These are phyloP conservation scores for Xenentodon cancila DNA, from an alignment of 2,797 vertebrate genomes.

Conservation along the genomic window DNA sequence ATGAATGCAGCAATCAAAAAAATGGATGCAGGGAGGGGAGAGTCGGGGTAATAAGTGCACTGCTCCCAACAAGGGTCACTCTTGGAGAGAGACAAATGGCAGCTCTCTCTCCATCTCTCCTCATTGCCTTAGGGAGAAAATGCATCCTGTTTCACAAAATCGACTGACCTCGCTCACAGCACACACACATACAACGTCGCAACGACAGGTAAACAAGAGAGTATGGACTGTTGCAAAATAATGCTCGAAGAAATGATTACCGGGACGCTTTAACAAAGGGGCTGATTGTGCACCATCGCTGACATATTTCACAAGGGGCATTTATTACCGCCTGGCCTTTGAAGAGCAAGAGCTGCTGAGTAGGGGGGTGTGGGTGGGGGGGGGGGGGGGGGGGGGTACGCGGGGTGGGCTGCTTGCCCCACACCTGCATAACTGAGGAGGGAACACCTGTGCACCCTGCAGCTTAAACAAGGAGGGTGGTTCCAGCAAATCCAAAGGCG, in stretches of 20 bases:
- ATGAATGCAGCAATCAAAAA: slow-evolving; percentile 85
- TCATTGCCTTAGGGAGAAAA: slow-evolving; percentile 17
- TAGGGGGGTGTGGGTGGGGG: slow-evolving; percentile 29
- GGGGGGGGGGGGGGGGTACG: slow-evolving; percentile 17
- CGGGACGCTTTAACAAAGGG: slow-evolving; percentile 61
- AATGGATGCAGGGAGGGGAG: slow-evolving; percentile 77
- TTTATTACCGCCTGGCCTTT: slow-evolving; percentile 76
- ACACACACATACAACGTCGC: slow-evolving; percentile 1
- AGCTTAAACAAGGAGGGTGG: slow-evolving; percentile 71
- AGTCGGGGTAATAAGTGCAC: slow-evolving; percentile 74
- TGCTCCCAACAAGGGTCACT: slow-evolving; percentile 72
- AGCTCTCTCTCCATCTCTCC: slow-evolving; percentile 38
- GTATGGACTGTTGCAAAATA: slow-evolving; percentile 27
- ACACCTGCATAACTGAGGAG: slow-evolving; percentile 83
- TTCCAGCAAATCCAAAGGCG: slow-evolving; percentile 68
- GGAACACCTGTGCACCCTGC: slow-evolving; percentile 83
- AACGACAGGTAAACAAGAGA: slow-evolving; percentile 62
- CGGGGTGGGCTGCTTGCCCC: slow-evolving; percentile 54
- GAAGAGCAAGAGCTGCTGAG: slow-evolving; percentile 76
- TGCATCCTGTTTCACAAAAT: slow-evolving; percentile 38
- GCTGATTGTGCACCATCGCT: slow-evolving; percentile 69
- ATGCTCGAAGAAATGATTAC: slow-evolving; percentile 54
- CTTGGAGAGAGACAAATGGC: slow-evolving; percentile 57
- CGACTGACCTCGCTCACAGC: slow-evolving; percentile 28
- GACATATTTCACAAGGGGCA: slow-evolving; percentile 75